Conservation (phyloP, 2,888 invertebrate genomes). For the Elgonia sp. region DNA sequence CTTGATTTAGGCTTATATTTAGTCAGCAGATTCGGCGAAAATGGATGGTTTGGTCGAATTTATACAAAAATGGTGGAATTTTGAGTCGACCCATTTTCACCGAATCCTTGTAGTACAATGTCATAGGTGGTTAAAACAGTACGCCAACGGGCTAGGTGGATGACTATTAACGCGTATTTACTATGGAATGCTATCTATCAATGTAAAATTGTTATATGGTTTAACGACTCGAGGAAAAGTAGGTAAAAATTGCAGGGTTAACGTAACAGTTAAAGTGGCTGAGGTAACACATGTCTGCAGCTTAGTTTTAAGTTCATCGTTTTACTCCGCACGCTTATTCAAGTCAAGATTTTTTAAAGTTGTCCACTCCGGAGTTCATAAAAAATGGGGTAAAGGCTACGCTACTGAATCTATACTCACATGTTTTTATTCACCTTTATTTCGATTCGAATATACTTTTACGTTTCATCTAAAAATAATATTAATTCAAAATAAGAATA, state of each 20-base stretch:
- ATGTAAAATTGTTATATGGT: conserved; percentile 78
- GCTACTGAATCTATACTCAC: conserved; percentile 50
- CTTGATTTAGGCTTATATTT: conserved; percentile 20
- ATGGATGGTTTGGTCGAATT: conserved; percentile 19
- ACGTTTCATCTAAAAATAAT: conserved; percentile 51
- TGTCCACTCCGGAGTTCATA: conserved; percentile 18
- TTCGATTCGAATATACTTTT: conserved; percentile 55
- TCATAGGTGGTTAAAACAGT: conserved; percentile 72
- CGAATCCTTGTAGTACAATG: conserved; percentile 40
- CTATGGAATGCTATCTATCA: conserved; percentile 85
- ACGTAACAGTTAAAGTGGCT: conserved; percentile 65
- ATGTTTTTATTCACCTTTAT: conserved; percentile 62
- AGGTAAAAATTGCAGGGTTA: conserved; percentile 64
- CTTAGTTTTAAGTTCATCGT: conserved; percentile 55
- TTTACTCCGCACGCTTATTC: conserved; percentile 31
- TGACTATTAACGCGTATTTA: conserved; percentile 83
- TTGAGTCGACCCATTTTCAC: conserved; percentile 43
- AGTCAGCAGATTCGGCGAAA: conserved; percentile 31
- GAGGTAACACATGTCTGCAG: conserved; percentile 69
- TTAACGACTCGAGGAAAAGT: conserved; percentile 68
- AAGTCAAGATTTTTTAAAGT: conserved; percentile 35
- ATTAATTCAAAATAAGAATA: conserved; percentile 63
- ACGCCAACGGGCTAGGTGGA: conserved; percentile 81
- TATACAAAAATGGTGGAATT: conserved; percentile 11
- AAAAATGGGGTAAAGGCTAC: conserved; percentile 53